Evolutionary conservation across 2,797 vertebrate species (phyloP), one percentile per base, ranked within the genome.

Genomic region (Sebastes itinus): DNA sequence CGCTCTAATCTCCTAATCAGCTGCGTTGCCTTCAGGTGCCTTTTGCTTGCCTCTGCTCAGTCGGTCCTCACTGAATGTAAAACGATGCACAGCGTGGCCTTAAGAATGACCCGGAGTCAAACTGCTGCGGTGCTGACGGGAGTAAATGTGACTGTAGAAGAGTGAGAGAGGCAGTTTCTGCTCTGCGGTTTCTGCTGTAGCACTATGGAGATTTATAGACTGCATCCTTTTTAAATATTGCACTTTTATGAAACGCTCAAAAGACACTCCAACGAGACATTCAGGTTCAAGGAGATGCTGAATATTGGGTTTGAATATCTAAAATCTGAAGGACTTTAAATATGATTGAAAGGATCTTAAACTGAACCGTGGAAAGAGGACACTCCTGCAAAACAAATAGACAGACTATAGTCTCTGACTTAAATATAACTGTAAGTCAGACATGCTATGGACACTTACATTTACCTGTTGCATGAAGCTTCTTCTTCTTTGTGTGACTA

Each of bases 1-100:
- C 25, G 32, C 59, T 82, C 67, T 85, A 77, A 89, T 88, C 79
- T 83, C 65, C 65, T 52, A 56, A 88, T 86, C 78, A 82, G 72
- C 73, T 67, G 71, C 75, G 83, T 78, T 83, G 80, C 83, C 70
- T 88, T 85, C 73, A 64, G 81, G 72, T 33, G 12, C 32, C 33
- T 78, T 82, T 72, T 68, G 65, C 74, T 68, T 78, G 72, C 70
- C 35, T 77, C 35, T 70, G 80, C 81, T 85, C 75, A 7, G 33
- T 12, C 33, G 4, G 79, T 33, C 9, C 35, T 52, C 38, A 42
- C 63, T 2, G 65, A 72, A 70, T 61, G 58, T 35, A 81, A 78
- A 82, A 73, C 1, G 20, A 72, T 13, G 61, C 46, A 28, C 61
- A 32, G 30, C 28, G 2, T n/a, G 25, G 59, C 63, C 18, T 35